Evolutionary conservation across 2,797 vertebrate species (phyloP).

Genomic region (Rhinatrema bivittatum): DNA sequence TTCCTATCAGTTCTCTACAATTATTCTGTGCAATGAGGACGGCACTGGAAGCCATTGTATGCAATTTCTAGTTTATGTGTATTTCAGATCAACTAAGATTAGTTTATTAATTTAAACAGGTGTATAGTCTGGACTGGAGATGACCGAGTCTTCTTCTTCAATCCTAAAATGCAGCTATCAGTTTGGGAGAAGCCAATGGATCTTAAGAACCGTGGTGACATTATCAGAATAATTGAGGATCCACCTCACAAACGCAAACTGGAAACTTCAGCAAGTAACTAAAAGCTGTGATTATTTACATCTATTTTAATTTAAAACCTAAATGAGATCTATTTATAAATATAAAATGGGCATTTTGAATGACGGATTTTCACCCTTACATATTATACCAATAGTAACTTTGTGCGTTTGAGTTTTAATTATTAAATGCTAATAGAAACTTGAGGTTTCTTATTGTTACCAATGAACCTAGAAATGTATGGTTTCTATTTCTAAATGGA

Average conservation of each 20-base stretch:
- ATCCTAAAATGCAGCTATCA: conserved; percentile 83
- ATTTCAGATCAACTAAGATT: conserved; percentile 12
- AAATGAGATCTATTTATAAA: not conserved
- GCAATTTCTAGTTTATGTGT: not conserved
- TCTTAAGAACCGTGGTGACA: conserved; percentile 72
- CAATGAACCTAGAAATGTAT: not conserved
- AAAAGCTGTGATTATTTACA: conserved; percentile 7
- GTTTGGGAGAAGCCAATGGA: conserved; percentile 85
- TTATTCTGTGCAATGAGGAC: not conserved
- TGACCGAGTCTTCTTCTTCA: conserved; percentile 89
- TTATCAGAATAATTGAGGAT: conserved; percentile 75
- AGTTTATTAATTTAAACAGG: conserved; percentile 48
- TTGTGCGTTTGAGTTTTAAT: too few species aligned
- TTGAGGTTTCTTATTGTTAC: rapidly evolving
- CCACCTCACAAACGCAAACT: conserved; percentile 89
- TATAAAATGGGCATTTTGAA: too few species aligned
- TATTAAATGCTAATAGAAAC: not conserved
- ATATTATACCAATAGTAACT: too few species aligned
- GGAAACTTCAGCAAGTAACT: conserved; percentile 55
- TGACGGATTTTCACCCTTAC: too few species aligned
- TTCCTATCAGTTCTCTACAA: too few species aligned
- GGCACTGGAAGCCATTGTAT: not conserved
- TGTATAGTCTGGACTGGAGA: conserved; percentile 90
- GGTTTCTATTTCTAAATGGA: too few species aligned
- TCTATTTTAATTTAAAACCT: not conserved